Base-by-base conservation (phyloP, 1,140 invertebrate species). In the Camponotus vicinus region DNA sequence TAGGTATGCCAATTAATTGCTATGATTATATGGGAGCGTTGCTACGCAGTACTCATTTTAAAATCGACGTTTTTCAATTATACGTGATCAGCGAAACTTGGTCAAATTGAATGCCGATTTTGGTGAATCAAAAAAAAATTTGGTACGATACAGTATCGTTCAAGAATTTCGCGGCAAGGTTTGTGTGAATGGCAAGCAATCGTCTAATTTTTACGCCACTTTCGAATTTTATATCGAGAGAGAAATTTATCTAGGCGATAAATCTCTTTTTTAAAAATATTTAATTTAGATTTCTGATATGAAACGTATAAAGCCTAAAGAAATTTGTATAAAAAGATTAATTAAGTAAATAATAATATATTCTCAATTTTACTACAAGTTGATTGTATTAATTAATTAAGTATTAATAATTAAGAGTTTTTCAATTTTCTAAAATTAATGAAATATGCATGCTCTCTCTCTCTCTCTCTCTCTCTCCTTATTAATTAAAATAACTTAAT, bases 11-110 rank as follows among this genome's bases (percentile, higher is more conserved):
- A 40, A 82, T 70, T 69, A 80, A 82, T 71, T 37, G 3, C 21
- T 73, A 27, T 82, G 37, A 69, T 59, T 80, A 42, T 57, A 57
- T 40, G n/a, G 21, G 32, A 67, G 27, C 49, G 34, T 2, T 15
- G 37, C 57, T 70, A 42, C 15, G 57, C 42, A 80, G 37, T 7
- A 3, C 18, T 59, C 13, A 34, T 37, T 70, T 79, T 40, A 80
- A 80, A 80, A 80, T 70, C 34, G 52, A 18, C 49, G 57, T 15
- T 80, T 70, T 57, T 57, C 15, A 80, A 70, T 80, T 80, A 70
- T 32, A 59, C 21, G 13, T 40, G 3, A 4, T 42, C 37, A 8
- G 15, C 1, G 49, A 3, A 40, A 15, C 21, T 42, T 57, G 21
- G 78, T 66, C 49, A 15, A 70, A 80, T 21, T 69, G 64, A 70